Conservation (phyloP, 2,113 vertebrate genomes). For the Dipodomys spectabilis region DNA sequence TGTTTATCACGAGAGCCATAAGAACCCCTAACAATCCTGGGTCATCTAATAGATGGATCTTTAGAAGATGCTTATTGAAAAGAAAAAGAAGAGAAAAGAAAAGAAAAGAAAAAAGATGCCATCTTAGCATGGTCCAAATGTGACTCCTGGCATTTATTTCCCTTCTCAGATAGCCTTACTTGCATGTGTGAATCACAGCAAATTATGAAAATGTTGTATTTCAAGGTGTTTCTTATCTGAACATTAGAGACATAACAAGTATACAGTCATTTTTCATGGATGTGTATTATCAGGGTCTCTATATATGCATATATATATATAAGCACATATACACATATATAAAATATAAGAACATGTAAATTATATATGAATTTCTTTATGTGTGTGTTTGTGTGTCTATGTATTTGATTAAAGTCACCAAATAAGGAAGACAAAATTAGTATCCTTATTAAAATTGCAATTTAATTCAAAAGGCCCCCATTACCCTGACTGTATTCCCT, state of each 20-base stretch:
- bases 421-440: background rate
- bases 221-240: background rate
- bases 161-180: background rate
- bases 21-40: background rate
- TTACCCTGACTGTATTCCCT: background rate
- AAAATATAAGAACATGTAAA: no score
- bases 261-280: background rate
- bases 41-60: background rate
- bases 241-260: background rate
- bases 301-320: no score
- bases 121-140: background rate
- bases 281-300: background rate
- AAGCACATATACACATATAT: no score
- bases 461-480: background rate
- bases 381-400: no score
- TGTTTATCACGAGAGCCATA: background rate
- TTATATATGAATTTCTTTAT: no score
- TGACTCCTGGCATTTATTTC: background rate
- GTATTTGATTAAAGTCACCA: background rate
- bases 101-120: background rate
- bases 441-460: background rate
- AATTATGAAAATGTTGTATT: background rate
- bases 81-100: background rate
- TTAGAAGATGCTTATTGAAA: constrained; percentile 1
- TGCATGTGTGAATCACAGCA: background rate